Conservation (phyloP, 2,888 invertebrate genomes). For the Achlya flavicornis region DNA sequence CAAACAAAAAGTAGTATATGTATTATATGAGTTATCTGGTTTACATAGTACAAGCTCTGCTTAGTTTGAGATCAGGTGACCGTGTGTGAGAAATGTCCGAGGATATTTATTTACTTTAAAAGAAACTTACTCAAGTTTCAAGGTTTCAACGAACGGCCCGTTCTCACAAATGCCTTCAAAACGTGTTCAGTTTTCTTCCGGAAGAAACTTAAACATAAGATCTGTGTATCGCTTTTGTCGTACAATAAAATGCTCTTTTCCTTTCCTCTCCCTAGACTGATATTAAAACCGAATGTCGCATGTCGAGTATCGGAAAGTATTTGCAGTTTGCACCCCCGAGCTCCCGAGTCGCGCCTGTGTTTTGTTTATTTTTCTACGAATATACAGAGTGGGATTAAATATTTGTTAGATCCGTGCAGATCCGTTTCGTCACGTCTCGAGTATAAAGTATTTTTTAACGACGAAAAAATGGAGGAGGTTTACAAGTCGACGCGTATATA, state of each 20-base stretch:
- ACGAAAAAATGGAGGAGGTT: too few species aligned
- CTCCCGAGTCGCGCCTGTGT: neutral
- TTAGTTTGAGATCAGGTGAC: too few species aligned
- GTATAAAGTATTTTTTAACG: neutral
- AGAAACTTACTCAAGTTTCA: too few species aligned
- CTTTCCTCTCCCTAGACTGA: conserved; percentile 3
- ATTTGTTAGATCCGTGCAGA: neutral
- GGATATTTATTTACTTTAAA: too few species aligned
- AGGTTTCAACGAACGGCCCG: too few species aligned
- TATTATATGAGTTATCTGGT: too few species aligned
- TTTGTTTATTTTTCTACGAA: conserved; percentile 1
- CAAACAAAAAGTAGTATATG: too few species aligned
- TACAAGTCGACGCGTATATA: too few species aligned
- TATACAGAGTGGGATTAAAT: neutral
- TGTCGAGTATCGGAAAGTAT: conserved; percentile 3
- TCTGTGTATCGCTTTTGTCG: neutral
- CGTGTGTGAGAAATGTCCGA: too few species aligned
- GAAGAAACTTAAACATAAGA: neutral
- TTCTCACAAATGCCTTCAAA: neutral
- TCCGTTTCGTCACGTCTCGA: neutral
- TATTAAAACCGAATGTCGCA: neutral
- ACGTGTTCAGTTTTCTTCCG: neutral
- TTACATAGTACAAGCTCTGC: too few species aligned
- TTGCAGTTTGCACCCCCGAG: conserved; percentile 2
- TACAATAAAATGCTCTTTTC: neutral